Evolutionary conservation across 2,113 vertebrate genomes (phyloP), one percentile per base, ranked within the genome.

Genomic region (Nothobranchius kuhntae): DNA sequence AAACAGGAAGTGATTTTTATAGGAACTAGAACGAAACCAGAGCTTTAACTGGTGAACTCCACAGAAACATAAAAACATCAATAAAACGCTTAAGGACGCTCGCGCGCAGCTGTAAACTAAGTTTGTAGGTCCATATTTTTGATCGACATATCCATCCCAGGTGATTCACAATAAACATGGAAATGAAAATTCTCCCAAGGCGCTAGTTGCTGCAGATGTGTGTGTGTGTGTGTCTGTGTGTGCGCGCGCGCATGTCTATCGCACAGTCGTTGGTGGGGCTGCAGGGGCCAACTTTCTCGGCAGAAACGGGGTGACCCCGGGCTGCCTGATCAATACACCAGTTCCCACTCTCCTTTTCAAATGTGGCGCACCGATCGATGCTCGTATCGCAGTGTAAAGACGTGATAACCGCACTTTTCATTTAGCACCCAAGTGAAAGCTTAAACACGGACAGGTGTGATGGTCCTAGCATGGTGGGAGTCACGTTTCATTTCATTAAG

Each of bases 361-460:
- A 92, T 88, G 89, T 88, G 86, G 89, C 89, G 76, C 85, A 68
- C 67, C 53, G 76, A 93, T 91, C 94, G 59, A 94, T 94, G 84
- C 78, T 89, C 84, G 84, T 86, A 87, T 90, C 65, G 70, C 84
- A 82, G 86, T 80, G 87, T 86, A 88, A 89, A 92, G 88, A 84
- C 83, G 89, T 82, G 84, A 88, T 85, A 88, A 89, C 83, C 87
- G 60, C 89, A 89, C 86, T 88, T 89, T 89, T 80, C 83, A 84
- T 90, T 89, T 77, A 81, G 68, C 65, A 44, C 72, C 54, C 53
- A 82, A 76, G 71, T 84, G 68, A 85, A 84, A 70, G 75, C 60
- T 81, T 83, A 83, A 84, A 51, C 71, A 57, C 2, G 67, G 17
- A 35, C 66, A 69, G 74, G 62, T 72, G 21, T 52, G 11, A 13